Percentiles rank a stretch among this genome's conserved stretches.
Conservation (phyloP, 2,888 invertebrate genomes). For the Drosophila robusta region DNA sequence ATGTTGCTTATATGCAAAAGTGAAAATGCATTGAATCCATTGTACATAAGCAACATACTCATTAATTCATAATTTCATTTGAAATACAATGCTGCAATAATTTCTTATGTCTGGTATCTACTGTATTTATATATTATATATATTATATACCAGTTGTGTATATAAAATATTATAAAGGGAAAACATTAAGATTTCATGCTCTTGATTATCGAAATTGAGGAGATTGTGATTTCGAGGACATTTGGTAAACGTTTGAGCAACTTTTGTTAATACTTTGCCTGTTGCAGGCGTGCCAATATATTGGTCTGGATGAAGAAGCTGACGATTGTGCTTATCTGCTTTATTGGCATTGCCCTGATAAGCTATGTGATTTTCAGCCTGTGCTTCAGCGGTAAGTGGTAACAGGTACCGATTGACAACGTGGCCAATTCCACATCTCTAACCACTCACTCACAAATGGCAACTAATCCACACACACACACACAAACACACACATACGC, state of each 20-base stretch:
- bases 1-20: too few relatives aligned
- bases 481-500: constrained; percentile 7
- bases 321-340: constrained; percentile 83
- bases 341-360: constrained; percentile 82
- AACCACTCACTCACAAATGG: constrained; percentile 39
- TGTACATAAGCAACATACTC: too few relatives aligned
- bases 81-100: too few relatives aligned
- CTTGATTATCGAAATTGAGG: neutral
- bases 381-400: constrained; percentile 83
- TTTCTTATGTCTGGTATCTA: too few relatives aligned
- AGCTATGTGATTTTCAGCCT: constrained; percentile 83
- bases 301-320: constrained; percentile 84
- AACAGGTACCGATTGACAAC: constrained; percentile 5
- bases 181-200: neutral
- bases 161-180: neutral
- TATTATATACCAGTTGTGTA: too few relatives aligned
- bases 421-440: constrained; percentile 21
- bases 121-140: too few relatives aligned
- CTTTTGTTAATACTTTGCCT: neutral
- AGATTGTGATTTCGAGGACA: neutral
- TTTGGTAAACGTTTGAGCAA: neutral
- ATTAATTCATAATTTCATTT: too few relatives aligned
- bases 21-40: too few relatives aligned
- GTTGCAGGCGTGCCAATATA: constrained; percentile 79
- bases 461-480: constrained; percentile 40